These are phyloP conservation scores for Atherinosoma microstoma DNA, from an alignment of 2,797 vertebrate species.

Conservation along the genomic window DNA sequence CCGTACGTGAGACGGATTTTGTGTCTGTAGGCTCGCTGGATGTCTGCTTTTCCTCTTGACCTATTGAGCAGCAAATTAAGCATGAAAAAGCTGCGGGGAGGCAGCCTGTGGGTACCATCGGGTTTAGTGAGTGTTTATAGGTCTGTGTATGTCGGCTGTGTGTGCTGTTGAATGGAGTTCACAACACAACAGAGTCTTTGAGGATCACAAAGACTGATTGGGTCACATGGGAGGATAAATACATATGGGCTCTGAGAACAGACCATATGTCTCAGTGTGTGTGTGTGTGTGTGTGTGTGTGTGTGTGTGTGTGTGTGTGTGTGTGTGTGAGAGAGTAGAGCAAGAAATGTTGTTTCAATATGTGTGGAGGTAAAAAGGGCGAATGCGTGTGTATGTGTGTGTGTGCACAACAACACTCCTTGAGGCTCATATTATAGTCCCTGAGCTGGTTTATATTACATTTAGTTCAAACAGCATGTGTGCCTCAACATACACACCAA, in stretches of 20 bases:
- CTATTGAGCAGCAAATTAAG: slow-evolving; percentile 73
- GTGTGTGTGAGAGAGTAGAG: too few relatives aligned
- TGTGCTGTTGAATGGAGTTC: slow-evolving; percentile 22
- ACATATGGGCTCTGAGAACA: slow-evolving; percentile 62
- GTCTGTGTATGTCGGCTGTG: slow-evolving; percentile 18
- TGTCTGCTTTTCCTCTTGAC: slow-evolving; percentile 71
- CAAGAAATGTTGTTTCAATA: slow-evolving; percentile 31
- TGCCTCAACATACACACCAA: slow-evolving; percentile 35
- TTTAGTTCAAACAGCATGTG: slow-evolving; percentile 64
- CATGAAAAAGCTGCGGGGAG: slow-evolving; percentile 57
- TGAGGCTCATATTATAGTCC: slow-evolving; percentile 60
- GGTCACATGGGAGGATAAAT: slow-evolving; percentile 72
- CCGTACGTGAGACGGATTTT: slow-evolving; percentile 1
- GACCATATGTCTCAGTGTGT: slow-evolving; percentile 47
- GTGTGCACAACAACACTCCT: slow-evolving; percentile 40
- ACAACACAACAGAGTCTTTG: slow-evolving; percentile 68
- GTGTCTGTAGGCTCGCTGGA: slow-evolving; percentile 5
- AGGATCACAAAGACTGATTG: slow-evolving; percentile 59
- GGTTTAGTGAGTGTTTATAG: slow-evolving; percentile 59
- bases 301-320: too few relatives aligned
- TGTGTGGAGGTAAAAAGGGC: slow-evolving; percentile 40
- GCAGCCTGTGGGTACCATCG: slow-evolving; percentile 28
- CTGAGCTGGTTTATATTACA: slow-evolving; percentile 69
- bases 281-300: slow-evolving; percentile 29
- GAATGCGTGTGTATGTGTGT: slow-evolving; percentile 18